These are phyloP conservation scores for Drosophila tripunctata DNA, from an alignment of 2,888 invertebrate genomes.

Conservation along the genomic window DNA sequence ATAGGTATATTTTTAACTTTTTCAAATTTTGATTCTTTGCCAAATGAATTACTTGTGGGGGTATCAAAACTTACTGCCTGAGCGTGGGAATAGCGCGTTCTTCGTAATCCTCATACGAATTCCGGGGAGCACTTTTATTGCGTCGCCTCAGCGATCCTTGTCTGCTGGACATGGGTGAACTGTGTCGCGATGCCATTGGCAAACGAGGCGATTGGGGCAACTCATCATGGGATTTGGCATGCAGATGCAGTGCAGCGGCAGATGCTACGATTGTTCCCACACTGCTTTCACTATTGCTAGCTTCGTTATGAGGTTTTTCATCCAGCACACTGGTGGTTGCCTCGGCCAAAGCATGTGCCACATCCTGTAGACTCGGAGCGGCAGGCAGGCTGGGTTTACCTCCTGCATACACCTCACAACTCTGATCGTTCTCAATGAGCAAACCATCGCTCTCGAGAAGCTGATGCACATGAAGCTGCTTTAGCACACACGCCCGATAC, in stretches of 20 bases:
- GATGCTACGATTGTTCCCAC: conserved; percentile 24
- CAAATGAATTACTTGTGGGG: not conserved
- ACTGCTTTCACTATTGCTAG: conserved; percentile 30
- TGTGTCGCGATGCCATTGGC: conserved; percentile 81
- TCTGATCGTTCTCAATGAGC: conserved; percentile 79
- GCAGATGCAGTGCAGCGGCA: conserved; percentile 49
- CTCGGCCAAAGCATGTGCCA: conserved; percentile 83
- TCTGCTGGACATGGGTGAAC: conserved; percentile 86
- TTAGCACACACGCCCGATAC: conserved; percentile 90
- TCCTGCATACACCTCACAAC: conserved; percentile 82
- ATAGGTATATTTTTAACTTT: too few relatives aligned
- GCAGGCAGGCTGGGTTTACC: conserved; percentile 82
- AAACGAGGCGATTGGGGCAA: conserved; percentile 83
- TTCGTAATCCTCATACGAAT: conserved; percentile 94
- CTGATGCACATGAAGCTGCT: conserved; percentile 89
- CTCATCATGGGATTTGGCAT: conserved; percentile 82
- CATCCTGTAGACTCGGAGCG: conserved; percentile 84
- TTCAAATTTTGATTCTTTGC: too few relatives aligned
- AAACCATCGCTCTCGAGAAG: conserved; percentile 92
- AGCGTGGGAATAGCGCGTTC: conserved; percentile 93
- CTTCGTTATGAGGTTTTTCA: conserved; percentile 77
- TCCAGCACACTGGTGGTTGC: conserved; percentile 75
- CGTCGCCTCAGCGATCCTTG: conserved; percentile 87
- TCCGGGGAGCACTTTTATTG: conserved; percentile 88
- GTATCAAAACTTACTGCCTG: conserved; percentile 88